A percentile compares a stretch with the other conserved stretches of the same genome.
phyloP scores from a whole-genome alignment of 2,888 invertebrate genomes.

The Seira musarum region DNA sequence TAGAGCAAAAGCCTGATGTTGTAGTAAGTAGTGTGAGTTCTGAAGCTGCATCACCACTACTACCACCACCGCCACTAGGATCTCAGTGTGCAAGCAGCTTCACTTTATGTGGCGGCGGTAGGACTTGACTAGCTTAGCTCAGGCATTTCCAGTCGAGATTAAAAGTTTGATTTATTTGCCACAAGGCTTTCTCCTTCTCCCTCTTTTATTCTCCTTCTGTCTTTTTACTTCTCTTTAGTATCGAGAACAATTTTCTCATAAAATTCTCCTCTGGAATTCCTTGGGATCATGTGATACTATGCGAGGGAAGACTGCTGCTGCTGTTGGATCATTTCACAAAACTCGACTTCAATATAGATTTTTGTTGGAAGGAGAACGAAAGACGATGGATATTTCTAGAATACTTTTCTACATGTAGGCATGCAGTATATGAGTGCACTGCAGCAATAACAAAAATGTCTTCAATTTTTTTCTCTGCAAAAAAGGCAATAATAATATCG shows the following conservation, averaged over 20 bases:
- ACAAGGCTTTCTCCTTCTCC: constrained; percentile 63
- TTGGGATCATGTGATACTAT: too few relatives aligned
- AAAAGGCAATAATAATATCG: constrained; percentile 58
- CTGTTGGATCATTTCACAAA: too few relatives aligned
- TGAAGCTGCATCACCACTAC: too few relatives aligned
- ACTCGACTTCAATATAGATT: too few relatives aligned
- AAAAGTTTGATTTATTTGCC: constrained; percentile 69
- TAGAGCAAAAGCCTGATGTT: too few relatives aligned
- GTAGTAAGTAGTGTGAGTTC: too few relatives aligned
- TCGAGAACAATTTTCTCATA: constrained; percentile 23
- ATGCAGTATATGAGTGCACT: too few relatives aligned
- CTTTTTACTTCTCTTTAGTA: constrained; percentile 32
- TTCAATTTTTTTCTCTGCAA: constrained; percentile 5
- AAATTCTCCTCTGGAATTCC: background rate
- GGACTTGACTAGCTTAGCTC: constrained; percentile 66
- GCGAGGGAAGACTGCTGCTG: too few relatives aligned
- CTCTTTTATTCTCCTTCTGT: constrained; percentile 50
- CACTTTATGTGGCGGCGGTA: constrained; percentile 27
- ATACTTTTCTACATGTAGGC: too few relatives aligned
- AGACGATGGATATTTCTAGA: too few relatives aligned
- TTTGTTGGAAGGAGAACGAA: too few relatives aligned
- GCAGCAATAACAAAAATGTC: background rate
- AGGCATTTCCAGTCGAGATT: constrained; percentile 69
- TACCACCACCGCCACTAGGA: too few relatives aligned
- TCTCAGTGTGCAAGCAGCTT: background rate